Base-by-base conservation (phyloP, 2,797 vertebrate genomes). In the Peromyscus eremicus region DNA sequence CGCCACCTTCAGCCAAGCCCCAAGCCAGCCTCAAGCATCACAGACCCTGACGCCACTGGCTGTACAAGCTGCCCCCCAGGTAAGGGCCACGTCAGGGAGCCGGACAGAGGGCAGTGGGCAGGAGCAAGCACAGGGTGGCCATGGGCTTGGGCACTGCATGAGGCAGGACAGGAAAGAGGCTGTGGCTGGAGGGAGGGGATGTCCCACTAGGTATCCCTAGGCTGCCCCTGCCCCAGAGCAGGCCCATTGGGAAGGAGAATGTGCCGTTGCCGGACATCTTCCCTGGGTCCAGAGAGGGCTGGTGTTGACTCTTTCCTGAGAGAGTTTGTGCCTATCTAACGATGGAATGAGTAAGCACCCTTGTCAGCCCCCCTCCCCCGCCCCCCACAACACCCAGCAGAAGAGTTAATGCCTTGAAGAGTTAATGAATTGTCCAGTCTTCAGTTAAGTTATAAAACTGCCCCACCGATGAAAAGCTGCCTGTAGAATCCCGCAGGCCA, bases 61-160 rank as follows among this genome's bases (percentile, higher is more conserved):
- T 12, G 97, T 99, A 34, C 99, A 99, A 98, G 98, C 99, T 82
- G 98, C 99, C 97, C 99, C 99, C 29, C 99, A 99, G 99, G 99
- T 99, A 97, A 98, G 98, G 96, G 96, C 95, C 95, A 94, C 88
- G 77, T 73, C 3, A 0, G 57, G 9, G 76, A 94, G 87, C 90
- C 40, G 40, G 77, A 66, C 14, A 60, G 89, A 94, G 92, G 95
- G 93, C 86, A 64, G 52, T 75, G 94, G 92, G 89, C 80, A 80
- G 87, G 71, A 94, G 83, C 37, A 8, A 94, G n/a, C 83, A 5
- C 64, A 70, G 89, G 91, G n/a, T 46, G 29, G 66, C 80, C 52
- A 8, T 8, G 93, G 88, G 76, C 23, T 66, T 94, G 62, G 88
- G 66, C n/a, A 23, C 52, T 60, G 73, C 49, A 21, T 0, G 16